A percentile compares a stretch with the other conserved stretches of the same genome.
Conservation (phyloP, 2,113 vertebrate genomes). For the Gopherus evgoodei region DNA sequence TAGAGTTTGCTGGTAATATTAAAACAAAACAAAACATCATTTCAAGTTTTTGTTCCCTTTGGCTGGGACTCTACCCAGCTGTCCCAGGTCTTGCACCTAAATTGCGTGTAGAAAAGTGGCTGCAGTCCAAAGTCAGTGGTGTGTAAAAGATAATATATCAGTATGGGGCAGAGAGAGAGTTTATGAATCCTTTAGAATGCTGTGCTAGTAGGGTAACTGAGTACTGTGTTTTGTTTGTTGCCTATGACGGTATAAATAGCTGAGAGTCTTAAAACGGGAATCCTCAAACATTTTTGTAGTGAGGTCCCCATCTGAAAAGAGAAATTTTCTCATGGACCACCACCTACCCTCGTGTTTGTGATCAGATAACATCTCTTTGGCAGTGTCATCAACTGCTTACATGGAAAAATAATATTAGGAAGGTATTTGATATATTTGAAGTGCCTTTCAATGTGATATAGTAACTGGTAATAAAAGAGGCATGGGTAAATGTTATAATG, state of each 20-base stretch:
- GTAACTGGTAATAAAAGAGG: background rate
- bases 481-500: background rate
- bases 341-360: background rate
- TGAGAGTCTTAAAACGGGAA: background rate
- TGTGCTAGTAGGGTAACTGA: background rate
- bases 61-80: background rate
- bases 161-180: background rate
- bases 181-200: background rate
- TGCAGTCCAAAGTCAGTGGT: background rate
- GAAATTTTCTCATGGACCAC: background rate
- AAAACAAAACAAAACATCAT: background rate
- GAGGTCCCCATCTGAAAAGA: background rate
- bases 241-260: background rate
- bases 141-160: background rate
- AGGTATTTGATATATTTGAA: background rate
- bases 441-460: background rate
- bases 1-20: background rate
- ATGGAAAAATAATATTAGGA: constrained; percentile 2
- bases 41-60: background rate
- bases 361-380: constrained; percentile 3
- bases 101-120: background rate
- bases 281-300: background rate
- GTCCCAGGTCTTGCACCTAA: background rate
- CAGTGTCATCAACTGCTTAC: background rate
- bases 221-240: background rate